A percentile compares a stretch with the other conserved stretches of the same genome.
Evolutionary conservation across 2,113 vertebrate genomes (phyloP).

Genomic region (Hoplias malabaricus): DNA sequence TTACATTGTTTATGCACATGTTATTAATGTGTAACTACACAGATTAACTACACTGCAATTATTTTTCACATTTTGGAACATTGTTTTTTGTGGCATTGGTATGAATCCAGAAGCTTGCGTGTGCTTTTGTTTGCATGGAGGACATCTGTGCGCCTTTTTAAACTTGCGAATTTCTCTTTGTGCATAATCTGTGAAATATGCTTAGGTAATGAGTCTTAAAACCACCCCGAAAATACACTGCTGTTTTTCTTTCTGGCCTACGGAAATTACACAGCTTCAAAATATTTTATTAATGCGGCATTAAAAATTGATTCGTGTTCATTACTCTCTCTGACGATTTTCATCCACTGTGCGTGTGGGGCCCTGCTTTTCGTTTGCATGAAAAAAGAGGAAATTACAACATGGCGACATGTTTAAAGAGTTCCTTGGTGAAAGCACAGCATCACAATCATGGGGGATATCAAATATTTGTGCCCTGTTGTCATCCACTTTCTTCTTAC

Average conservation of each 20-base stretch:
- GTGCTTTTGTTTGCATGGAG: background rate
- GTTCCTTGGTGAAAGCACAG: slow-evolving; percentile 2
- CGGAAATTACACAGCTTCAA: slow-evolving; percentile 57
- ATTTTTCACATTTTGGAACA: too few species aligned
- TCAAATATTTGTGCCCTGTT: too few species aligned
- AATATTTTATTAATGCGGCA: slow-evolving; percentile 67
- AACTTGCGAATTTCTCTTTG: background rate
- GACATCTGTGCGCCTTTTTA: background rate
- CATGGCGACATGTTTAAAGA: slow-evolving; percentile 34
- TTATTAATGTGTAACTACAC: too few species aligned
- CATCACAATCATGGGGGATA: too few species aligned
- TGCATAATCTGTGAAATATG: background rate
- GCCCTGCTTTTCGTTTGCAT: slow-evolving; percentile 51
- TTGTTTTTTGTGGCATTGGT: background rate
- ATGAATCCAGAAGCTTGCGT: background rate
- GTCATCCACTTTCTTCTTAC: too few species aligned
- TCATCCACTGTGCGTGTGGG: slow-evolving; percentile 55
- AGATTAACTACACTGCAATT: too few species aligned
- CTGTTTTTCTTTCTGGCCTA: slow-evolving; percentile 14
- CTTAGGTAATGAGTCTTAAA: background rate
- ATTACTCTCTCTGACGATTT: slow-evolving; percentile 63
- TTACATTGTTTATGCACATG: too few species aligned
- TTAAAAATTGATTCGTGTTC: slow-evolving; percentile 70
- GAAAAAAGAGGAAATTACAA: slow-evolving; percentile 33
- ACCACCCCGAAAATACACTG: background rate